Base-by-base conservation (phyloP, 2,797 vertebrate species). In the Diplodus sargus region DNA sequence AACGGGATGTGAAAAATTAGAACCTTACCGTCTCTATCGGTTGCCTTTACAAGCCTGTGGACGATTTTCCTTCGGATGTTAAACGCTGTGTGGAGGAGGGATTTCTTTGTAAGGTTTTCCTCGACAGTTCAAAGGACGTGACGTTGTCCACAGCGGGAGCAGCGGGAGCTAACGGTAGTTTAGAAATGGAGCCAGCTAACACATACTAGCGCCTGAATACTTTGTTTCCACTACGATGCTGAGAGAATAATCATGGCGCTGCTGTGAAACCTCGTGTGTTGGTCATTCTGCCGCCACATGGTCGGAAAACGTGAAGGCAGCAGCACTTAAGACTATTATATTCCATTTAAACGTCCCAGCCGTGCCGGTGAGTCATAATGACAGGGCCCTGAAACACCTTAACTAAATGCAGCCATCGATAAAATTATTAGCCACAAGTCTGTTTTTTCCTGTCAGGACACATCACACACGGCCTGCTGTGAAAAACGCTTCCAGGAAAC, bases 381-480 rank as follows among this genome's bases (percentile, higher is more conserved):
- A 5, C 45, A 51, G 9, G 1, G 16, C 47, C 7, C 11, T 34
- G 51, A 17, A 77, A 56, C 20, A 34, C 52, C 20, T n/a, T 18
- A 45, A 76, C 3, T 22, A 12, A 63, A 79, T 3, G 49, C 60
- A 74, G 25, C 34, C 65, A 78, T 70, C 51, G 28, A 63, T 72
- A 47, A 51, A 63, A 48, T 45, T 2, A 48, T 52, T 43, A 78
- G 42, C n/a, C 48, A 48, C 23, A 11, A 52, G 16, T 42, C n/a
- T 30, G 23, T 43, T 75, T 43, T 9, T 59, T 73, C 28, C 42
- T 68, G 52, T 57, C 51, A n/a, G 65, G 68, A 73, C 71, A 74
- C 14, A 17, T 62, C 28, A 28, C 30, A 51, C 4, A 23, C 47
- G 39, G 59, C 64, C 66, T 75, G 70, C 57, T 57, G 47, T 15